Evolutionary conservation across 2,797 vertebrate species (phyloP).

Genomic region (Sebastes nivosus): DNA sequence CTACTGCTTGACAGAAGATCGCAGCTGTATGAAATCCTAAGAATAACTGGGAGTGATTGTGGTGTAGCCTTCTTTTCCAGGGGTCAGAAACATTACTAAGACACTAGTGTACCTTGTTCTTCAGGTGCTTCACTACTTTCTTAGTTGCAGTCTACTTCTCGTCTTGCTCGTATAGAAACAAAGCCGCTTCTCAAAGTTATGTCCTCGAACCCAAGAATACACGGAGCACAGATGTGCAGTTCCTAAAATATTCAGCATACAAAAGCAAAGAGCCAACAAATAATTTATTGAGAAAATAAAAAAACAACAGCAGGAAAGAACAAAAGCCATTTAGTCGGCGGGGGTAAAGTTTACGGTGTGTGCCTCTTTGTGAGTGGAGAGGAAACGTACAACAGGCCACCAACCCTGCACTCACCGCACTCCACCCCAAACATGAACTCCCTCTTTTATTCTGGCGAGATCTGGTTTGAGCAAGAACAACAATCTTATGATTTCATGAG

Average conservation of each 20-base stretch:
- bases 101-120: background rate
- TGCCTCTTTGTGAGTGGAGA: slow-evolving; percentile 26
- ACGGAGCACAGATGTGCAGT: slow-evolving; percentile 67
- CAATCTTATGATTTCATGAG: slow-evolving; percentile 58
- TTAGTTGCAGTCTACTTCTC: background rate
- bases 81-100: background rate
- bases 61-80: background rate
- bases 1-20: background rate
- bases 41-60: background rate
- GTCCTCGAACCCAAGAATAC: slow-evolving; percentile 49
- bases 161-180: slow-evolving; percentile 23
- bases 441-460: slow-evolving; percentile 11
- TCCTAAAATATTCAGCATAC: slow-evolving; percentile 83
- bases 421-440: slow-evolving; percentile 38
- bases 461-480: slow-evolving; percentile 55
- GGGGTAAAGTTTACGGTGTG: slow-evolving; percentile 30
- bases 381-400: slow-evolving; percentile 23
- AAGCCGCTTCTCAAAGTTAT: slow-evolving; percentile 41
- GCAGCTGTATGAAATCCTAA: background rate
- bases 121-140: background rate
- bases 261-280: slow-evolving; percentile 78
- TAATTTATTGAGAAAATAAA: slow-evolving; percentile 81
- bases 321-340: slow-evolving; percentile 72
- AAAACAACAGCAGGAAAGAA: slow-evolving; percentile 69
- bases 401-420: background rate